A percentile compares a stretch with the other conserved stretches of the same genome.
phyloP scores from a whole-genome alignment of 2,113 vertebrate genomes.

The Phasianus colchicus region DNA sequence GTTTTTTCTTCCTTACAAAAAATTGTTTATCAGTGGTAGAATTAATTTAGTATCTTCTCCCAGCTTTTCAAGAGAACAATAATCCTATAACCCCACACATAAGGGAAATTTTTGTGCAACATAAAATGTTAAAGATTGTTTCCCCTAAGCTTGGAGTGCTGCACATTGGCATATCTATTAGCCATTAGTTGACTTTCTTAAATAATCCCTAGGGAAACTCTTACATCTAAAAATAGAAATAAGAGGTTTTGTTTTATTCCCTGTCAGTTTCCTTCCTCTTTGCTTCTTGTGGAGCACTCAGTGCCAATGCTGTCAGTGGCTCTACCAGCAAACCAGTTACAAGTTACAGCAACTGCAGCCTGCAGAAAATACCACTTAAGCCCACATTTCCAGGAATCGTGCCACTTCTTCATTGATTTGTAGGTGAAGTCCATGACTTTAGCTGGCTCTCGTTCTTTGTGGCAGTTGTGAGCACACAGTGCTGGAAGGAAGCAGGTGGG shows the following conservation, averaged over 20 bases:
- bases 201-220: not conserved
- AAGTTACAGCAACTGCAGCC: not conserved
- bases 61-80: not conserved
- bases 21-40: not conserved
- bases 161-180: not conserved
- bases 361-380: not conserved
- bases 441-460: not conserved
- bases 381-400: fast-evolving
- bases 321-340: not conserved
- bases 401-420: not conserved
- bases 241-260: not conserved
- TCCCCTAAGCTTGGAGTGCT: not conserved
- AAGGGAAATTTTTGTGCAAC: not conserved
- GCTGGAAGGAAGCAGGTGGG: fast-evolving
- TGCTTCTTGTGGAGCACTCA: not conserved
- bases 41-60: not conserved
- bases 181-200: not conserved
- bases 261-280: not conserved
- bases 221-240: not conserved
- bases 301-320: not conserved
- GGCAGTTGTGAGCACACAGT: fast-evolving
- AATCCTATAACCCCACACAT: not conserved
- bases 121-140: not conserved
- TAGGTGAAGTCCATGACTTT: not conserved
- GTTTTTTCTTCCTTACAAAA: not conserved